Evolutionary conservation across 2,888 invertebrate species (phyloP).

Genomic region (Noctua fimbriata): DNA sequence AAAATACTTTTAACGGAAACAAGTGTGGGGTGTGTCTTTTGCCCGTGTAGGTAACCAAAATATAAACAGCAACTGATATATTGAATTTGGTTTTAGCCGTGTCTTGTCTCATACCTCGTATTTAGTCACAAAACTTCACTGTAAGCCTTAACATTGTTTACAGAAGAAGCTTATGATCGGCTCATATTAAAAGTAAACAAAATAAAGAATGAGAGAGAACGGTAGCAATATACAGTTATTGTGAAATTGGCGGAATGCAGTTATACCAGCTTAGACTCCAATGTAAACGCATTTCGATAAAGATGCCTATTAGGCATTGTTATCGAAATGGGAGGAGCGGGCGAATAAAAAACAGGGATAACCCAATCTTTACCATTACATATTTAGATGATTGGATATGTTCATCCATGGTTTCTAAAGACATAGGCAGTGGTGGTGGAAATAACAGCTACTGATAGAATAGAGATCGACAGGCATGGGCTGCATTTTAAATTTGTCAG

Average conservation of each 20-base stretch:
- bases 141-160: conserved; percentile 35
- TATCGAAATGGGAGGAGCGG: too few species aligned
- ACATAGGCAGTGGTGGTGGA: neutral
- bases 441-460: neutral
- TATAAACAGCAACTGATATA: conserved; percentile 30
- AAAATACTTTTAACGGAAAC: conserved; percentile 25
- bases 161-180: conserved; percentile 17
- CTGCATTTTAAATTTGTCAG: neutral
- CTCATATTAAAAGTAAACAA: conserved; percentile 31
- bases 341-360: too few species aligned
- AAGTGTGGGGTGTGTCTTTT: neutral
- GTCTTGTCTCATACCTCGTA: conserved; percentile 20
- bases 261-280: neutral
- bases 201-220: neutral
- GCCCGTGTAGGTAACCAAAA: conserved; percentile 10
- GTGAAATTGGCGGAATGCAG: neutral
- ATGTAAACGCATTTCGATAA: neutral
- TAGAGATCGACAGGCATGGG: neutral
- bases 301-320: neutral
- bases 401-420: too few species aligned
- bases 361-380: too few species aligned
- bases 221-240: neutral
- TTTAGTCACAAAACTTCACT: conserved; percentile 17
- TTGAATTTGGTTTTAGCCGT: conserved; percentile 34
- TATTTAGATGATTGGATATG: too few species aligned